Conservation (phyloP, 30 jellyfish, hydroid and myxozoan genomes). For the Hydractinia symbiolongicarpus region DNA sequence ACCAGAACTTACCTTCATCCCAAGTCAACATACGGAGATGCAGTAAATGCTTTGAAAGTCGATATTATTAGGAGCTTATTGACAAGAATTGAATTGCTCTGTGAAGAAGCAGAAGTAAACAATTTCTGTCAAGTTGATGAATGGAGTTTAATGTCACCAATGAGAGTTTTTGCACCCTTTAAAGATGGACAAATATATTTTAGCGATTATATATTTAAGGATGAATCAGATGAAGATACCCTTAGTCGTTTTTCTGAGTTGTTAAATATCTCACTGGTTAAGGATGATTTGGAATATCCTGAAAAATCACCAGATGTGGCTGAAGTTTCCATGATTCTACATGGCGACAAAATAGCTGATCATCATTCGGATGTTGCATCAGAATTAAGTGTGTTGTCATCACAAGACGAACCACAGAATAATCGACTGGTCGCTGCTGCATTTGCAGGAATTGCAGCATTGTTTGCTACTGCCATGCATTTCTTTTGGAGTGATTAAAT, state of each 20-base stretch:
- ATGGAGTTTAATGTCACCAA: slow-evolving; percentile 94
- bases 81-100: slow-evolving; percentile 72
- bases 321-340: slow-evolving; percentile 39
- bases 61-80: slow-evolving; percentile 73
- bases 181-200: slow-evolving; percentile 34
- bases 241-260: slow-evolving; percentile 64
- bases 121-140: slow-evolving; percentile 85
- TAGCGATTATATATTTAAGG: slow-evolving; percentile 80
- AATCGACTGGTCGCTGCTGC: slow-evolving; percentile 5
- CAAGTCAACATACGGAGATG: slow-evolving; percentile 84
- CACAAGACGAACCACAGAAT: not conserved
- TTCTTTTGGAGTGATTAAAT: slow-evolving; percentile 3
- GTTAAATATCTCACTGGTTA: slow-evolving; percentile 21
- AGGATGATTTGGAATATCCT: slow-evolving; percentile 33
- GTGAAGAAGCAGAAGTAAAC: slow-evolving; percentile 97
- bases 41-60: slow-evolving; percentile 68
- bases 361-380: slow-evolving; percentile 36
- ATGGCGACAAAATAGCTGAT: slow-evolving; percentile 34
- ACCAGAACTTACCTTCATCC: slow-evolving; percentile 59
- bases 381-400: slow-evolving; percentile 20
- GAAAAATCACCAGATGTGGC: slow-evolving; percentile 71
- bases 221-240: slow-evolving; percentile 59
- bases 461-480: slow-evolving; percentile 18
- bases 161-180: slow-evolving; percentile 58
- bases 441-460: slow-evolving; percentile 21